Evolutionary conservation across 2,797 vertebrate genomes (phyloP), one percentile per base, ranked within the genome.

Genomic region (Diglossa cyanea): DNA sequence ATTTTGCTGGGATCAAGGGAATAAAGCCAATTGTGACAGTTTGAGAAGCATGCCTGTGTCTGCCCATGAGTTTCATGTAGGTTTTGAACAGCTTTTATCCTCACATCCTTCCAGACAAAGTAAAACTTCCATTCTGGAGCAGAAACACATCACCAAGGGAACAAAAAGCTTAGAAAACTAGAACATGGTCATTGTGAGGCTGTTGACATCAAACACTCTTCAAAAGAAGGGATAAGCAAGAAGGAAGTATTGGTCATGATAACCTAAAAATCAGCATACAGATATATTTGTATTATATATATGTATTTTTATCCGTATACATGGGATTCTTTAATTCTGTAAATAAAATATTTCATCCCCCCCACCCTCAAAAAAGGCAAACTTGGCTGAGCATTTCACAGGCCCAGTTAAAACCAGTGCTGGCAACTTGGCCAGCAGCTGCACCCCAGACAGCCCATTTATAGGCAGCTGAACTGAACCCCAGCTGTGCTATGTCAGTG

Each of bases 361-460:
- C 3, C 2, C 14, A 6, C 2, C 7, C 24, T 1, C 6, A 3
- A 28, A 31, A 39, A 61, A 17, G 21, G 0, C 10, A 66, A 73
- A n/a, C n/a, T 16, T 35, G 28, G 9, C 31, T 13, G 9, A 72
- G 10, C 10, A 45, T 72, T 73, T 81, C 58, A 7, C 39, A 89
- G 35, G 8, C 20, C 39, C 53, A 39, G 15, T 11, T 63, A 60
- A 80, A 88, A 81, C 10, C n/a, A 67, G 11, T 33, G 26, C 25
- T 51, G 37, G 35, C 28, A 74, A 48, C 11, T 9, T 19, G 10
- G 45, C 18, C 20, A 18, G 16, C 25, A 30, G 18, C 33, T 58
- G 37, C 35, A 60, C 8, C 24, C 5, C 17, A 79, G 40, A 19
- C 7, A 71, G 44, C 7, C 17, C 37, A 11, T n/a, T n/a, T 31